A percentile compares a stretch with the other conserved stretches of the same genome.
Conservation (phyloP, 2,113 vertebrate genomes). For the Cinclus cinclus region DNA sequence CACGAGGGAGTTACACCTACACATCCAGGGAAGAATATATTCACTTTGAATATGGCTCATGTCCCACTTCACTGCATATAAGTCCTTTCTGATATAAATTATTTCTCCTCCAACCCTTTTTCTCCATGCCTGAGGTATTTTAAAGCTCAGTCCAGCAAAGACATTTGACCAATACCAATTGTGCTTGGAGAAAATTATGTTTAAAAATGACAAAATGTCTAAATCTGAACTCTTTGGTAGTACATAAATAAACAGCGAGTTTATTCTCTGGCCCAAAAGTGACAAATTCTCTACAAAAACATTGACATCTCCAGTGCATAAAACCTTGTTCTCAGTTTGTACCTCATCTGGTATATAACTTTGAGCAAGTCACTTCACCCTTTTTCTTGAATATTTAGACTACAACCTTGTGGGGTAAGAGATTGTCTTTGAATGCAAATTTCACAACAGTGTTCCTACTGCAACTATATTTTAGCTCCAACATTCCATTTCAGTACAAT, state of each 20-base stretch:
- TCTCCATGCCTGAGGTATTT: not conserved
- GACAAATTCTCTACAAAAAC: not conserved
- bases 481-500: not conserved
- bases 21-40: slow-evolving; percentile 18
- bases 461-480: not conserved
- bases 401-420: not conserved
- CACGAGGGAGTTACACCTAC: slow-evolving; percentile 54
- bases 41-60: slow-evolving; percentile 5
- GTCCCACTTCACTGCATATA: not conserved
- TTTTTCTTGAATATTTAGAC: not conserved
- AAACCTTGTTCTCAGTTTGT: not conserved
- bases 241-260: not conserved
- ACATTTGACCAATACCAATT: not conserved
- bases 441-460: not conserved
- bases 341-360: not conserved
- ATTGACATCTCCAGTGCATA: not conserved
- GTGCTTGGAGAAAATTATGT: not conserved
- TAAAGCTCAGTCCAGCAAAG: not conserved
- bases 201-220: not conserved
- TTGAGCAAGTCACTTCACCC: not conserved
- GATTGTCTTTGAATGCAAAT: not conserved
- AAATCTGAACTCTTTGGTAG: not conserved
- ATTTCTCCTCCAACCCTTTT: not conserved
- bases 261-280: not conserved
- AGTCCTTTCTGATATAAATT: slow-evolving; percentile 16